Percentiles rank a stretch among this genome's conserved stretches.
Evolutionary conservation across 2,797 vertebrate species (phyloP).

Genomic region (Tenualosa thibaudeaui): DNA sequence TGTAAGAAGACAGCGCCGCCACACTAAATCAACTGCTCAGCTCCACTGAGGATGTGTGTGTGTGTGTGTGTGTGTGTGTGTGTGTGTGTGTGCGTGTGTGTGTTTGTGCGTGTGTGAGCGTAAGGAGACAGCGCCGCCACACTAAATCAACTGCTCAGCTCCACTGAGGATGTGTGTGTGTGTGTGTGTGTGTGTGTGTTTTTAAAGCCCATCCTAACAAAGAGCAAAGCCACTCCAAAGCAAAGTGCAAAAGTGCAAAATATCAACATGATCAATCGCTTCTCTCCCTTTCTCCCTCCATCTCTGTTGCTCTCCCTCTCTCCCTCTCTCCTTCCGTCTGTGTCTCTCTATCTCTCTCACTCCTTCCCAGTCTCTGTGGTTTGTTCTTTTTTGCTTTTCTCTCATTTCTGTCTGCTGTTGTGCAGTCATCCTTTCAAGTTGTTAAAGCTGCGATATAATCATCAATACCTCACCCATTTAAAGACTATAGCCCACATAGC

Average conservation of each 20-base stretch:
- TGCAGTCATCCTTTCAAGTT: conserved; percentile 35
- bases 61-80: conserved; percentile 7
- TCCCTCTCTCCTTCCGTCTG: neutral
- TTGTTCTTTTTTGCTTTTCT: conserved; percentile 58
- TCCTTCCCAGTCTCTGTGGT: too few relatives aligned
- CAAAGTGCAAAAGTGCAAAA: conserved; percentile 73
- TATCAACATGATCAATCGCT: conserved; percentile 72
- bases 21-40: neutral
- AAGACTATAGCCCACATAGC: too few relatives aligned
- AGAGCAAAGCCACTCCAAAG: neutral
- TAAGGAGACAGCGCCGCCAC: conserved; percentile 46
- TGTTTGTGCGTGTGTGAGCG: neutral
- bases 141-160: neutral
- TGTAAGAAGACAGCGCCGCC: neutral
- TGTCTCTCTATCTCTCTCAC: too few relatives aligned
- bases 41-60: neutral
- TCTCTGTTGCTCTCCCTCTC: neutral
- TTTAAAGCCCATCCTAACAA: neutral
- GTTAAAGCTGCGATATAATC: conserved; percentile 31
- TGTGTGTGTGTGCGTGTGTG: neutral
- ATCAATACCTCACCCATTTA: conserved; percentile 5
- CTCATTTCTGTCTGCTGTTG: conserved; percentile 61
- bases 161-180: too few relatives aligned
- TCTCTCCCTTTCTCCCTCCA: neutral
- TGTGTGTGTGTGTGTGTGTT: too few relatives aligned